These are phyloP conservation scores for Salticus scenicus DNA, from an alignment of 2,888 invertebrate genomes.

Conservation along the genomic window DNA sequence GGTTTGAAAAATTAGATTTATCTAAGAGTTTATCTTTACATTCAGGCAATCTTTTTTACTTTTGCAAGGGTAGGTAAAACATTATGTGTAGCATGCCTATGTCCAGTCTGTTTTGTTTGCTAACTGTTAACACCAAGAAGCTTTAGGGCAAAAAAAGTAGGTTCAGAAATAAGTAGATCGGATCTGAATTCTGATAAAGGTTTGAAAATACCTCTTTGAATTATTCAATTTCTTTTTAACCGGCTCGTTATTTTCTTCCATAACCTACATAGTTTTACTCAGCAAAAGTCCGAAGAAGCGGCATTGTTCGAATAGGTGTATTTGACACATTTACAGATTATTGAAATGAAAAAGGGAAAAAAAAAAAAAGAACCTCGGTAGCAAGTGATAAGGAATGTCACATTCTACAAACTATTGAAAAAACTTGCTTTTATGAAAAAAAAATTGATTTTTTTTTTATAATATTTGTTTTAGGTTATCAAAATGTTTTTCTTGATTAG, in stretches of 20 bases:
- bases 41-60: neutral
- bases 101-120: neutral
- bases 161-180: neutral
- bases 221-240: neutral
- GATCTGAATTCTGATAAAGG: neutral
- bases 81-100: too few species aligned
- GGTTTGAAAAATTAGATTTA: too few species aligned
- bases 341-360: neutral
- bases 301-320: conserved; percentile 3
- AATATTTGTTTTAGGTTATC: too few species aligned
- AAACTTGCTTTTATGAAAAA: too few species aligned
- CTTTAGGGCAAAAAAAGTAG: conserved; percentile 15
- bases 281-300: neutral
- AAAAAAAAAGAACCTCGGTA: neutral
- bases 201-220: neutral
- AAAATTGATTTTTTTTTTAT: too few species aligned
- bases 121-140: neutral
- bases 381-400: neutral
- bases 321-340: conserved; percentile 1
- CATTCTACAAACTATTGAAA: neutral
- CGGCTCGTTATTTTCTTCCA: neutral
- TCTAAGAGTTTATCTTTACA: too few species aligned
- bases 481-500: too few species aligned
- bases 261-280: neutral
- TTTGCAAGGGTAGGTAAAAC: neutral